Evolutionary conservation across 1,140 invertebrate species (phyloP), one percentile per base, ranked within the genome.

Genomic region (Pseudoatta argentina): DNA sequence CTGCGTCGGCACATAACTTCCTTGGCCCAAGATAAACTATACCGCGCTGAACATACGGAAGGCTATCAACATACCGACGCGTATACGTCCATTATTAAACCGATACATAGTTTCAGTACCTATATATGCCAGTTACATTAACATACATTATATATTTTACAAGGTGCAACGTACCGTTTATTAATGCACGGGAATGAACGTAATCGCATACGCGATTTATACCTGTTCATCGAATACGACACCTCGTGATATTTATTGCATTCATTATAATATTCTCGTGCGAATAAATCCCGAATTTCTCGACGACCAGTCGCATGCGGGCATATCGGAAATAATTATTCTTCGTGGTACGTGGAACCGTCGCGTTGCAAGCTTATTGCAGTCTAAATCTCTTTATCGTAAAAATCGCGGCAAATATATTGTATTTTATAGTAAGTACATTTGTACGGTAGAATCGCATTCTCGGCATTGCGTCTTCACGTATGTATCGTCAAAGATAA

Each of bases 61-160:
- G 21, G 66, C 66, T n/a, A 82, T 39, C 53, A 73, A 82, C 53
- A 72, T 64, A 72, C 53, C 75, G 27, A 24, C 24, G 18, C 34
- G 21, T 14, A 24, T 59, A 79, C 63, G 55, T 82, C 55, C 79
- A 72, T 82, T 82, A 82, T 82, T 72, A 82, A 72, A 53, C 67
- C 51, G 78, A 72, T 34, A 16, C 55, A 48, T 59, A 82, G 67
- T 82, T 82, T 82, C 67, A 14, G 55, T 72, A 71, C 64, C 55
- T 57, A 21, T 73, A 30, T 59, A 18, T 59, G 34, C 18, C 39
- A 82, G 55, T 61, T 82, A 61, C 57, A 61, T 82, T 82, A 82
- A 59, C 79, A 6, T 61, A 39, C 67, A 30, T 61, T 73, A 61
- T 53, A 82, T 30, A 82, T 72, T 72, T 44, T 59, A 69, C 67